A percentile compares a stretch with the other conserved stretches of the same genome.
phyloP scores from a whole-genome alignment of 2,113 vertebrate species.

The Syrmaticus mikado region DNA sequence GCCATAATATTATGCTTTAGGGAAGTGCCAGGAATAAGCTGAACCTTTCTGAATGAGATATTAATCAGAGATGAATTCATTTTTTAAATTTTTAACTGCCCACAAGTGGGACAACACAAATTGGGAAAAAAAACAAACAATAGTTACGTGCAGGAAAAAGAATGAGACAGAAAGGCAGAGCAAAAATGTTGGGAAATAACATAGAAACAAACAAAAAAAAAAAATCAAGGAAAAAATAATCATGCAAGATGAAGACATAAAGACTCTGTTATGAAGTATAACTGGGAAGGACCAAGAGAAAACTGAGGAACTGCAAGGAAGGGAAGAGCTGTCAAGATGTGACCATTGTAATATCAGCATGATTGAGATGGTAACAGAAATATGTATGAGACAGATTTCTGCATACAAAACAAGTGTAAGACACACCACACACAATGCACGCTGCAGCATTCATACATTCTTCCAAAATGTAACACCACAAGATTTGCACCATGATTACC shows the following conservation, averaged over 20 bases:
- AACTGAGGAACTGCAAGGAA: neutral
- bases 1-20: neutral
- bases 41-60: neutral
- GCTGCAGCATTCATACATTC: neutral
- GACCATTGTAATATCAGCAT: neutral
- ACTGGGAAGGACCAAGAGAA: neutral
- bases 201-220: neutral
- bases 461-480: rapidly evolving
- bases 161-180: neutral
- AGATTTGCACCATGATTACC: neutral
- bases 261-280: neutral
- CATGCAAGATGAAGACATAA: neutral
- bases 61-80: neutral
- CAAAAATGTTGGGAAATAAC: neutral
- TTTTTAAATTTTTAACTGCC: neutral
- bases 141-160: rapidly evolving
- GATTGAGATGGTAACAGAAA: neutral
- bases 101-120: neutral
- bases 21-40: neutral
- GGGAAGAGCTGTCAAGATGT: neutral
- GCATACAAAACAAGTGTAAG: neutral
- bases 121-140: neutral
- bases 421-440: neutral
- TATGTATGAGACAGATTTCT: neutral
- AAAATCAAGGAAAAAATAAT: neutral